Conservation (phyloP, 2,113 vertebrate species). For the Dunckerocampus dactyliophorus region DNA sequence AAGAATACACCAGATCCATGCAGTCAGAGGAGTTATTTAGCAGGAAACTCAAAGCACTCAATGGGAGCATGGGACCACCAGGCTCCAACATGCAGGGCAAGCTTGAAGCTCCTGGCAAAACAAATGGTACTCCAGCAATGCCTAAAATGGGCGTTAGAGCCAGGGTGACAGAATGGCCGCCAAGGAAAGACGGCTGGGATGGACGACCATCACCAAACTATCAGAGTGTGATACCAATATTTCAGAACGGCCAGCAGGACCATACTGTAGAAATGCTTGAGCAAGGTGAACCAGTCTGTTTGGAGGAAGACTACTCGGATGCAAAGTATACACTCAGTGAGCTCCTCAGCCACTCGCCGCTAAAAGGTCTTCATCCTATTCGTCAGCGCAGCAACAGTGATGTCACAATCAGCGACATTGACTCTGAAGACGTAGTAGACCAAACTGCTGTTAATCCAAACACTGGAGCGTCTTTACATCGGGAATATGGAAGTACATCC, state of each 20-base stretch:
- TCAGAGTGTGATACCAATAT: constrained; percentile 74
- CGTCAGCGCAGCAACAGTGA: constrained; percentile 95
- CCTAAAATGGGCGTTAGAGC: constrained; percentile 98
- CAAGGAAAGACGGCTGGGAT: constrained; percentile 90
- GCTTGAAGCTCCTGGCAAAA: constrained; percentile 78
- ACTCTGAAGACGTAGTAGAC: constrained; percentile 88
- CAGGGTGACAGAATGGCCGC: constrained; percentile 92
- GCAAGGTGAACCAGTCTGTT: constrained; percentile 47
- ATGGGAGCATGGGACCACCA: constrained; percentile 83
- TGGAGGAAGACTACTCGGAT: constrained; percentile 80
- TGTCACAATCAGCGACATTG: constrained; percentile 96
- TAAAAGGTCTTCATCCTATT: constrained; percentile 88
- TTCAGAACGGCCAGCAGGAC: constrained; percentile 84
- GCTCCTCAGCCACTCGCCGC: constrained; percentile 82
- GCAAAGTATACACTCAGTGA: constrained; percentile 80
- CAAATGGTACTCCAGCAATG: constrained; percentile 86
- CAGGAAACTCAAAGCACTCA: constrained; percentile 88
- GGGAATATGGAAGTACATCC: constrained; percentile 95
- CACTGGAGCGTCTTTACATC: constrained; percentile 89
- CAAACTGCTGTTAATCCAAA: constrained; percentile 93
- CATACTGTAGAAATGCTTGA: constrained; percentile 75
- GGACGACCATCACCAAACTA: constrained; percentile 77
- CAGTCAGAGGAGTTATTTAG: constrained; percentile 92
- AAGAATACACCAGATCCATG: constrained; percentile 81
- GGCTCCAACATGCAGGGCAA: constrained; percentile 74